Conservation (phyloP, 2,113 vertebrate species). For the Pedetes capensis region DNA sequence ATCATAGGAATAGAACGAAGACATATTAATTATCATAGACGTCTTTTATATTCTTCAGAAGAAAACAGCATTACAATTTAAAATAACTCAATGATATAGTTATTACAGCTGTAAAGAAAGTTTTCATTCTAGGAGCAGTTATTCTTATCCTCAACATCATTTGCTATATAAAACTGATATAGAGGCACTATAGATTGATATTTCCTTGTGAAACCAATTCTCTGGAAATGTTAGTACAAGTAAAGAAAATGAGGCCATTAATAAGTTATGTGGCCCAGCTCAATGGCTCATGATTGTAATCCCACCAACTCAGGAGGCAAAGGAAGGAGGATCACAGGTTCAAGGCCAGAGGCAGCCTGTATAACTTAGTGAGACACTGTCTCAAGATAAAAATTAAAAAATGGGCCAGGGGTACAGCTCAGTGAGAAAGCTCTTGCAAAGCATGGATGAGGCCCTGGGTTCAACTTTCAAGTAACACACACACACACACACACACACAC, state of each 20-base stretch:
- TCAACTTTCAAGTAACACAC: no score
- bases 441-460: no score
- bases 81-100: neutral
- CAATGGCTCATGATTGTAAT: no score
- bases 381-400: no score
- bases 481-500: no score
- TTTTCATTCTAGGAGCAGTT: conserved; percentile 8
- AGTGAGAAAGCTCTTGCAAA: no score
- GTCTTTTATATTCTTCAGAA: neutral
- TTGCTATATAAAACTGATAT: neutral
- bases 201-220: neutral
- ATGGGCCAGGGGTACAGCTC: no score
- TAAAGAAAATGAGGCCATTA: neutral
- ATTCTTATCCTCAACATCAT: neutral
- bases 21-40: neutral
- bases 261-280: neutral
- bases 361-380: no score
- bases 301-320: no score
- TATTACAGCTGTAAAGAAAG: neutral
- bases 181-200: neutral
- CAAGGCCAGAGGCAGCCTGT: no score
- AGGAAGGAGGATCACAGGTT: no score
- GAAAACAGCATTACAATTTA: neutral
- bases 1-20: neutral
- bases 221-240: neutral